Percentiles rank a stretch among this genome's conserved stretches.
phyloP scores from a whole-genome alignment of 2,797 vertebrate genomes.

The Triplophysa yarkandensis region DNA sequence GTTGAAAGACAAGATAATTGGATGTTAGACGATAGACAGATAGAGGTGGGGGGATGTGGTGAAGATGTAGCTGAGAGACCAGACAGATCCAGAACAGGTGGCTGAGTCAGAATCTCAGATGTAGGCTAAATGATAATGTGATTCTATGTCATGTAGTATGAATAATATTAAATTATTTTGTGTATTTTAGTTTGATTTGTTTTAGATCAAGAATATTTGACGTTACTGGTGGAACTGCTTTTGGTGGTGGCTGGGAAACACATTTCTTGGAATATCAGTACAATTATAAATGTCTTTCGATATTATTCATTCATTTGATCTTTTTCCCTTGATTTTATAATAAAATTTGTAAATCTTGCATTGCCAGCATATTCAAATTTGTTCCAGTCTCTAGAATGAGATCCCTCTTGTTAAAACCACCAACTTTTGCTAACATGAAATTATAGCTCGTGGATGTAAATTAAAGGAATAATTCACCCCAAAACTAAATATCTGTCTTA shows the following conservation, averaged over 20 bases:
- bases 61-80: constrained; percentile 30
- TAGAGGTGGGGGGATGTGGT: constrained; percentile 46
- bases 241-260: too few species aligned
- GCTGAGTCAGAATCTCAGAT: constrained; percentile 39
- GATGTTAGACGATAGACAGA: constrained; percentile 57
- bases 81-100: constrained; percentile 39
- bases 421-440: not conserved
- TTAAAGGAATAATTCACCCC: too few species aligned
- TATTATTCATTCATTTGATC: not conserved
- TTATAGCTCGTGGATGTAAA: not conserved
- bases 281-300: not conserved
- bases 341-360: not conserved
- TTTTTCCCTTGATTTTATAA: not conserved
- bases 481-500: too few species aligned
- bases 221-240: not conserved
- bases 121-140: constrained; percentile 22
- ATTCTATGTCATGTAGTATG: not conserved
- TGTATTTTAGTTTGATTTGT: not conserved
- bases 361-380: not conserved
- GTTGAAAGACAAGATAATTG: constrained; percentile 58
- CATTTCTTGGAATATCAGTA: too few species aligned
- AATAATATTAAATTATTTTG: constrained; percentile 30
- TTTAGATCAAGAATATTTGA: not conserved
- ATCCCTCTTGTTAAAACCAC: not conserved
- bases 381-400: not conserved